Evolutionary conservation across 2,888 invertebrate species (phyloP), one percentile per base, ranked within the genome.

Genomic region (Caenorhabditis becei): DNA sequence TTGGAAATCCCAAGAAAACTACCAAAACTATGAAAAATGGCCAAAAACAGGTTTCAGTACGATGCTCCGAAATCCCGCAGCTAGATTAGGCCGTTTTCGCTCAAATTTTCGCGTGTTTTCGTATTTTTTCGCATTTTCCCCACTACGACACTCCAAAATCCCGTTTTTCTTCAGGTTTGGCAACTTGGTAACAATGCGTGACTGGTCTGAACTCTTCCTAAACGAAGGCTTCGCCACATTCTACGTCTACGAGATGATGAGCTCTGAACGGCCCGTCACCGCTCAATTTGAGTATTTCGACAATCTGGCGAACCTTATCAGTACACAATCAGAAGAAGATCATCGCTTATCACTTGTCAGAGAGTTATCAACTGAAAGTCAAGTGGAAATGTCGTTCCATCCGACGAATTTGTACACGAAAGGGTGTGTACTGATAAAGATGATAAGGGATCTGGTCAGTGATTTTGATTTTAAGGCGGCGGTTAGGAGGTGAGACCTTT

Each of bases 351-450:
- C 89, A 8, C 67, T 89, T 47, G 88, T 88, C 16, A 82, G 83
- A 4, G 82, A 83, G 18, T 47, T 98, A 26, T 96, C 97, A 26
- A 95, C 97, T 81, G 98, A 97, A 77, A 97, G 96, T 92, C 96
- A 96, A 18, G 94, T 97, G 86, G 99, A 97, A 93, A 94, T 95
- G 82, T 94, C 96, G 91, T 91, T 91, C 69, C 87, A 91, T 61
- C 83, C 86, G 8, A 82, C 87, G 93, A 93, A 92, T 44, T 78
- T 87, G 53, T 91, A 90, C 71, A 87, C 88, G 16, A 90, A 90
- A 63, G 90, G 90, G 35, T 86, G 88, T 44, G 90, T 90, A 8
- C 65, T 90, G 14, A 89, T 90, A 11, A 78, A 86, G 61, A 88
- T 90, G 88, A 84, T 90, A 11, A 77, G 86, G 51, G 88, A 90